phyloP scores from a whole-genome alignment of 2,113 vertebrate species.

The Rostratula benghalensis region DNA sequence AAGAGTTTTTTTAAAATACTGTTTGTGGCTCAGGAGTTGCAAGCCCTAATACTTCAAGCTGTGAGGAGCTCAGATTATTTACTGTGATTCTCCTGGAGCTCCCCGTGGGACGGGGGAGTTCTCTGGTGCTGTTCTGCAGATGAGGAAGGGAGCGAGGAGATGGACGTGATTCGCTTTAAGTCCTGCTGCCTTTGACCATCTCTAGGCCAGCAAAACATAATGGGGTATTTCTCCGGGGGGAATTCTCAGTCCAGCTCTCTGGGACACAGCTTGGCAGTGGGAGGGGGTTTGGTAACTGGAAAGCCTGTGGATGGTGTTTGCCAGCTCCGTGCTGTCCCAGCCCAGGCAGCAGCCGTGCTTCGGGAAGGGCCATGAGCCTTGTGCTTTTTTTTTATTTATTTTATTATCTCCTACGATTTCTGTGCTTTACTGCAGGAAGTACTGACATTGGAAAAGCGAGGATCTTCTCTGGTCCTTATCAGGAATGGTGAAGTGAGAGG shows the following conservation, averaged over 20 bases:
- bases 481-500: neutral
- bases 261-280: neutral
- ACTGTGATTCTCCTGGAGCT: rapidly evolving
- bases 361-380: neutral
- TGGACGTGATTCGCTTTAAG: no score
- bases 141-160: neutral
- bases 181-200: neutral
- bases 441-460: neutral
- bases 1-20: neutral
- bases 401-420: neutral
- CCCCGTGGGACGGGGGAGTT: neutral
- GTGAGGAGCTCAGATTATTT: neutral
- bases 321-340: neutral
- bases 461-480: neutral
- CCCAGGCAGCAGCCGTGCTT: neutral
- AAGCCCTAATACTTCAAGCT: neutral
- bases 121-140: no score
- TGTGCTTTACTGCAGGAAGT: neutral
- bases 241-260: neutral
- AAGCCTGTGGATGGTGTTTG: neutral
- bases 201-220: neutral
- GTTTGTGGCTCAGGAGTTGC: neutral
- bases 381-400: neutral
- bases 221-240: neutral
- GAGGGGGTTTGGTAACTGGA: neutral